phyloP scores from a whole-genome alignment of 2,113 vertebrate species.

The Vanacampus margaritifer region DNA sequence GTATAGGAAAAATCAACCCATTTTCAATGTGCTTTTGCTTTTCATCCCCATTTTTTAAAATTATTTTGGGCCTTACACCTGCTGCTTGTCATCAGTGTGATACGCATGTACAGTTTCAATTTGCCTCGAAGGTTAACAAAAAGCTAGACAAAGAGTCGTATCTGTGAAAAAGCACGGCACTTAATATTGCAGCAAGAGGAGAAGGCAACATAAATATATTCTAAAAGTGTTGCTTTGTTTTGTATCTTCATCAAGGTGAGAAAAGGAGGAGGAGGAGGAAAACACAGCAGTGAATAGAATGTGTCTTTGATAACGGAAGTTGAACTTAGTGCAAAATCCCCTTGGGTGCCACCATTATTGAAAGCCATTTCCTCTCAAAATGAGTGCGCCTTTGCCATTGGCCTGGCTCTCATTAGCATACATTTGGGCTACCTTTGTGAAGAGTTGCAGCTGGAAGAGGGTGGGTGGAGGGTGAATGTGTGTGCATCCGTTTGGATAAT shows the following conservation, averaged over 20 bases:
- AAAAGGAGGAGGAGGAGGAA: constrained; percentile 19
- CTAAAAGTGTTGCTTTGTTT: constrained; percentile 24
- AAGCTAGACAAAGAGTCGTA: constrained; percentile 16
- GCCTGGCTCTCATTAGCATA: constrained; percentile 72
- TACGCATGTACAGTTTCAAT: neutral
- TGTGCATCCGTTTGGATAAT: constrained; percentile 7
- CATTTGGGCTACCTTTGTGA: constrained; percentile 68
- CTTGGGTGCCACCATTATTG: constrained; percentile 64
- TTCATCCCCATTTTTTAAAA: too few relatives aligned
- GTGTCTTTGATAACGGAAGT: constrained; percentile 66
- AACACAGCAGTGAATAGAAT: constrained; percentile 63
- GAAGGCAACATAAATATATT: constrained; percentile 36
- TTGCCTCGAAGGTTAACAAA: constrained; percentile 33
- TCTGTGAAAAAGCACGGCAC: constrained; percentile 11
- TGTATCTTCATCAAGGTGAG: constrained; percentile 2
- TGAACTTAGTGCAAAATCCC: constrained; percentile 65
- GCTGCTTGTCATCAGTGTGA: neutral
- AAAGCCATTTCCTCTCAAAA: constrained; percentile 76
- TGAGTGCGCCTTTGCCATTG: constrained; percentile 65
- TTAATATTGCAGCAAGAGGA: constrained; percentile 30
- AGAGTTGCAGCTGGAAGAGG: constrained; percentile 55
- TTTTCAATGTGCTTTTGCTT: too few relatives aligned
- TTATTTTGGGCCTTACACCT: neutral
- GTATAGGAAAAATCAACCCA: too few relatives aligned
- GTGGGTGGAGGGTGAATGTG: constrained; percentile 23